A percentile compares a stretch with the other conserved stretches of the same genome.
Conservation (phyloP, 1,140 invertebrate genomes). For the Physella acuta region DNA sequence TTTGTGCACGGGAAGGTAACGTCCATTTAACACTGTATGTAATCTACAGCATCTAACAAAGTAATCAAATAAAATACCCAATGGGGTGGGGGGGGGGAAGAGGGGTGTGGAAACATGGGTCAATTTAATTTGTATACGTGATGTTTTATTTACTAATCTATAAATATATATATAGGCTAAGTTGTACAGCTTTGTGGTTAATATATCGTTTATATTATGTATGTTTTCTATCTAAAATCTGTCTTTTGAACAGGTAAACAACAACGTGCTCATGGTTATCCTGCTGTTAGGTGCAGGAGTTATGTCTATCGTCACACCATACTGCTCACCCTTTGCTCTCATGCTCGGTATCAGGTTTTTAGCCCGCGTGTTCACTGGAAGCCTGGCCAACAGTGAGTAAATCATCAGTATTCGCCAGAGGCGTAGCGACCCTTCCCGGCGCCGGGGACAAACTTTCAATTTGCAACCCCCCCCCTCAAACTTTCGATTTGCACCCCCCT, state of each 20-base stretch:
- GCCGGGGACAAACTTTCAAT: too few species aligned
- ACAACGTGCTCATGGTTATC: background rate
- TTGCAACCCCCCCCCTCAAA: too few species aligned
- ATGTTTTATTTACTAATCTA: background rate
- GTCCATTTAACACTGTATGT: background rate
- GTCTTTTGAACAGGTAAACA: background rate
- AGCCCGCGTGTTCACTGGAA: too few species aligned
- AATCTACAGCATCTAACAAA: background rate
- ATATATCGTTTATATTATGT: background rate
- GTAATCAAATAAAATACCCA: background rate
- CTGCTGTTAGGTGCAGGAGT: background rate
- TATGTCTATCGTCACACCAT: background rate
- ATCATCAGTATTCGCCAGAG: too few species aligned
- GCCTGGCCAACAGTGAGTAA: too few species aligned
- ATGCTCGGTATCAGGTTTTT: too few species aligned
- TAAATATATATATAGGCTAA: background rate
- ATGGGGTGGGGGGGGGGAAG: constrained; percentile 5
- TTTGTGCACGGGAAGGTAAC: constrained; percentile 26
- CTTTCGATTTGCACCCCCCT: too few species aligned
- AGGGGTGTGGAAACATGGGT: background rate
- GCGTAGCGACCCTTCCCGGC: too few species aligned
- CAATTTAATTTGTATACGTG: background rate
- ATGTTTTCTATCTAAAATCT: too few species aligned
- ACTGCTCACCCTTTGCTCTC: background rate
- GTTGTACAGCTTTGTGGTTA: background rate